Evolutionary conservation across 2,888 invertebrate genomes (phyloP).

Genomic region (Eulithis testata): DNA sequence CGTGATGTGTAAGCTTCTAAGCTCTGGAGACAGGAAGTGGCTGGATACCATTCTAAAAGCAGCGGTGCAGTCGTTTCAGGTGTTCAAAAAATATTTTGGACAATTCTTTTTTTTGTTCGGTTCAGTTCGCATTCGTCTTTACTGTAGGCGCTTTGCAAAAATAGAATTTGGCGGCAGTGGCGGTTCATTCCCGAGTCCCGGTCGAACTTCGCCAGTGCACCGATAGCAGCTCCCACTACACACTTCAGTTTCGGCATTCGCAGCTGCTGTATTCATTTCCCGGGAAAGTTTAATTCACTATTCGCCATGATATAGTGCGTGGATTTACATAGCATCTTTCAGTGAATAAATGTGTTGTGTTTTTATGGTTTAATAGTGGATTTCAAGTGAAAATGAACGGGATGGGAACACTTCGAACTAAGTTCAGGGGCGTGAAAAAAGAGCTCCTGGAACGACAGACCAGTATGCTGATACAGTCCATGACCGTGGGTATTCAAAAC

Average conservation of each 20-base stretch:
- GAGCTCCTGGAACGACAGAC: slow-evolving; percentile 89
- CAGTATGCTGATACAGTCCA: slow-evolving; percentile 89
- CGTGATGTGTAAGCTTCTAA: slow-evolving; percentile 15
- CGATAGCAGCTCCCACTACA: slow-evolving; percentile 70
- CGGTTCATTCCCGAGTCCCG: slow-evolving; percentile 75
- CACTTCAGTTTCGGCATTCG: slow-evolving; percentile 55
- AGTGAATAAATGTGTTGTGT: slow-evolving; percentile 32
- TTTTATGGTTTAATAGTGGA: slow-evolving; percentile 43
- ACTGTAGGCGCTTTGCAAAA: slow-evolving; percentile 81
- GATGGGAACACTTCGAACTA: slow-evolving; percentile 85
- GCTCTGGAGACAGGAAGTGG: slow-evolving; percentile 40
- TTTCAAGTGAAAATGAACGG: slow-evolving; percentile 75
- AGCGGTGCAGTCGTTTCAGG: slow-evolving; percentile 43
- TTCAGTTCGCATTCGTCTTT: slow-evolving; percentile 73
- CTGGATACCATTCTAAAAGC: slow-evolving; percentile 44
- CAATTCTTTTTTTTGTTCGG: slow-evolving; percentile 68
- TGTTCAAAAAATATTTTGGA: slow-evolving; percentile 60
- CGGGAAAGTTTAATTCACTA: slow-evolving; percentile 30
- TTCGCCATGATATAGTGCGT: slow-evolving; percentile 32
- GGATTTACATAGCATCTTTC: slow-evolving; percentile 16
- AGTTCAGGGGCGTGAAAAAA: slow-evolving; percentile 91
- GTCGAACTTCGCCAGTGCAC: slow-evolving; percentile 70
- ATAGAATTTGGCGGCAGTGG: slow-evolving; percentile 82
- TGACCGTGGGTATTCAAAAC: slow-evolving; percentile 88
- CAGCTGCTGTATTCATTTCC: slow-evolving; percentile 34